Evolutionary conservation across 2,888 invertebrate species (phyloP), one percentile per base, ranked within the genome.

Genomic region (Platypus cylindrus): DNA sequence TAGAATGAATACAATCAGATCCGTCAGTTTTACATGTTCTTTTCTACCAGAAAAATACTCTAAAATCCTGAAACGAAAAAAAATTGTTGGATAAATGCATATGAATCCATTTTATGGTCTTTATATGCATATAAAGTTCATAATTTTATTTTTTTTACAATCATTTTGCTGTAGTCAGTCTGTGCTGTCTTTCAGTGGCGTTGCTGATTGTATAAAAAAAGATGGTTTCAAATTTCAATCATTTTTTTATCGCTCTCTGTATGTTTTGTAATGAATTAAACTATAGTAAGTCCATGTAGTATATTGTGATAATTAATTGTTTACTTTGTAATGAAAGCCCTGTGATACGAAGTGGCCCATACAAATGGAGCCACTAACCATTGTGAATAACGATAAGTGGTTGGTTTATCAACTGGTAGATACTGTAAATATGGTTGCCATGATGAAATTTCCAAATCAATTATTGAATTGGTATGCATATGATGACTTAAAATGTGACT

Each of bases 401-500:
- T 41, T 13, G 67, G 64, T 53, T 75, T 75, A 28, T 73, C 57
- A 2, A 46, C 45, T 0, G 84, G 80, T 32, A 78, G 56, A 65
- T 72, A 84, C 29, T 70, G 66, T 22, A 77, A 52, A 11, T 50
- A 41, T 0, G 84, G 84, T 52, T 82, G 79, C 20, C 73, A 62
- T 32, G 68, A 62, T 31, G 75, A 73, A 9, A 84, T 63, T 55
- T 86, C 82, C 41, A 76, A 62, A 58, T 86, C 86, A 58, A 75
- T 69, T 3, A 77, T 59, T 0, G 84, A 80, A 53, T 87, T 86
- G 0, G 85, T 73, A 52, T 74, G 83, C 5, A 78, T 62, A 52
- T 87, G 86, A 56, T 86, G 86, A 20, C 83, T 83, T 25, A 86
- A 54, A 0, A 66, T 75, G 50, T 86, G 86, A 0, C 75, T 75